Conservation (phyloP, 2,888 invertebrate genomes). For the Pterostichus niger region DNA sequence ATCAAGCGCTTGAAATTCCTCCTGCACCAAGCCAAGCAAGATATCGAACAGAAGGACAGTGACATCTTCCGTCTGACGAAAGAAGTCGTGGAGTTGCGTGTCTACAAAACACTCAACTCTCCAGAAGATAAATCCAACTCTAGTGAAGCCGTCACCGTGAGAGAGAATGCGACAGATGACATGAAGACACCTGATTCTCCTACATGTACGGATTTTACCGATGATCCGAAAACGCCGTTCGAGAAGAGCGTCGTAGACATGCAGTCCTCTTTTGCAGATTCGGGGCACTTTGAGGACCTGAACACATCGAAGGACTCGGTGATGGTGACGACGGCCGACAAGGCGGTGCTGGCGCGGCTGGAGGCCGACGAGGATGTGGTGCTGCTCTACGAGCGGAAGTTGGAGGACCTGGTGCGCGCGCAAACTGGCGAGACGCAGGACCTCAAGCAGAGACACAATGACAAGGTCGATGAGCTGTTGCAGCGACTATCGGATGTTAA, state of each 20-base stretch:
- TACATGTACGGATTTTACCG: constrained; percentile 78
- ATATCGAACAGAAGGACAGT: constrained; percentile 89
- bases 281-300: constrained; percentile 90
- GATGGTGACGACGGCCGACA: constrained; percentile 79
- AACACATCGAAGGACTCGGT: constrained; percentile 69
- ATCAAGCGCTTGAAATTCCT: constrained; percentile 87
- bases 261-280: constrained; percentile 90
- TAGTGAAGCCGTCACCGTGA: constrained; percentile 81
- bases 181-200: constrained; percentile 79
- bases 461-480: constrained; percentile 86
- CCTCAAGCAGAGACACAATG: constrained; percentile 88
- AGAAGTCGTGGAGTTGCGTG: constrained; percentile 86
- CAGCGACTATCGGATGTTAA: constrained; percentile 88
- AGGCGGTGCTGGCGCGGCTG: constrained; percentile 78
- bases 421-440: constrained; percentile 85
- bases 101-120: constrained; percentile 89
- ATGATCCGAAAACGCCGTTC: constrained; percentile 72
- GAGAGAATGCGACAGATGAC: constrained; percentile 81
- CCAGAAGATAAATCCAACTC: constrained; percentile 77
- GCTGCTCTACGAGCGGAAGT: constrained; percentile 85
- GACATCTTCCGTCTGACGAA: constrained; percentile 85
- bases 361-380: constrained; percentile 80
- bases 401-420: constrained; percentile 85
- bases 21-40: constrained; percentile 86
- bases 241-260: constrained; percentile 78